Conservation (phyloP, 2,888 invertebrate species). For the Macrosiphum euphorbiae region DNA sequence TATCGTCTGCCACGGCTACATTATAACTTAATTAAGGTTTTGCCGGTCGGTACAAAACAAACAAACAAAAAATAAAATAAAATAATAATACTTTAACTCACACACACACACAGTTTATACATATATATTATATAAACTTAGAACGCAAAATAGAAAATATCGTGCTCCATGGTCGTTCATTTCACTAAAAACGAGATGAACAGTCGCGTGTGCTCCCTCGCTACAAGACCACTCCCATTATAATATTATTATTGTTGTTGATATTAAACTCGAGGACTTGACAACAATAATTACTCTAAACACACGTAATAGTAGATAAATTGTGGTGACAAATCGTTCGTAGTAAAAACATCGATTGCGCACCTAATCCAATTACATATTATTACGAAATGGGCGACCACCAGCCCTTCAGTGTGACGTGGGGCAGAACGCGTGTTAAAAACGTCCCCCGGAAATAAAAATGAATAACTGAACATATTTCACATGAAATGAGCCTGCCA, state of each 20-base stretch:
- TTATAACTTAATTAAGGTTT: conserved; percentile 64
- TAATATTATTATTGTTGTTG: background rate
- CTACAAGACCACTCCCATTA: conserved; percentile 55
- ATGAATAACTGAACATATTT: background rate
- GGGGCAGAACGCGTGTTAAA: background rate
- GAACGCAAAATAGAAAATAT: conserved; percentile 33
- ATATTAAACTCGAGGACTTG: background rate
- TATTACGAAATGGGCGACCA: background rate
- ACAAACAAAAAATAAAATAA: conserved; percentile 6
- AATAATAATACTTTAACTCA: background rate
- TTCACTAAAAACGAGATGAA: conserved; percentile 17
- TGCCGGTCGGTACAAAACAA: background rate
- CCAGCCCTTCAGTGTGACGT: background rate
- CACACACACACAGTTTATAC: background rate
- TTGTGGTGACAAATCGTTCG: conserved; percentile 36
- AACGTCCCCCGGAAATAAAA: background rate
- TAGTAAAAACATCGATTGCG: background rate
- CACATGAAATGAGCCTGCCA: background rate
- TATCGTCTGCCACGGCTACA: background rate
- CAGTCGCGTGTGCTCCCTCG: conserved; percentile 27
- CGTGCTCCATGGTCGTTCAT: conserved; percentile 51
- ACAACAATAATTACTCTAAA: conserved; percentile 34
- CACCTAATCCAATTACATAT: conserved; percentile 34
- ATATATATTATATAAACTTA: background rate
- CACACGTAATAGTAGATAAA: background rate